Evolutionary conservation across 2,888 invertebrate species (phyloP).

Genomic region (Trachelus troglodyta): DNA sequence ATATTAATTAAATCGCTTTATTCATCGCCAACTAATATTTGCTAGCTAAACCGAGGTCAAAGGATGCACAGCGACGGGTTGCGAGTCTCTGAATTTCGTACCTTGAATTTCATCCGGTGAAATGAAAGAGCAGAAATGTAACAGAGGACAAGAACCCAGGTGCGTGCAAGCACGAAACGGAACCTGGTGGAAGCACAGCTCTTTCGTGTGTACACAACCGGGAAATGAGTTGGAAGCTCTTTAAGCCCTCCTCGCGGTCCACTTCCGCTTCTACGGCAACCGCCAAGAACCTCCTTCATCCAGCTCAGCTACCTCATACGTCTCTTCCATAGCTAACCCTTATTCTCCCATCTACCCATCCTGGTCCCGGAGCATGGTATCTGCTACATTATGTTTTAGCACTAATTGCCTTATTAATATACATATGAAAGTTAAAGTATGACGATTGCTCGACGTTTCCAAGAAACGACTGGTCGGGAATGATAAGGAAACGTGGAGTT

Average conservation of each 20-base stretch:
- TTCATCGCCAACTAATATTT: background rate
- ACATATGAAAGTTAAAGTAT: slow-evolving; percentile 40
- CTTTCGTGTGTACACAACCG: slow-evolving; percentile 18
- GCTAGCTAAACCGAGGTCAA: background rate
- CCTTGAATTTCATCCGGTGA: background rate
- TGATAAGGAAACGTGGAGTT: background rate
- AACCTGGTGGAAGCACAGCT: slow-evolving; percentile 14
- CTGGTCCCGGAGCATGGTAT: background rate
- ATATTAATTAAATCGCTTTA: background rate
- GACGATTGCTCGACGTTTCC: background rate
- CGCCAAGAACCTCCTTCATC: background rate
- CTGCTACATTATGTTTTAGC: slow-evolving; percentile 47
- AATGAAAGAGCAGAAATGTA: background rate
- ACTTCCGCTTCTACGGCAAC: slow-evolving; percentile 3
- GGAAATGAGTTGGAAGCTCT: slow-evolving; percentile 23
- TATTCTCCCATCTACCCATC: background rate
- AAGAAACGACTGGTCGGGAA: background rate
- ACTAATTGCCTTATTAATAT: slow-evolving; percentile 59
- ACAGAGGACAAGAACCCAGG: background rate
- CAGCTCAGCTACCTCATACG: background rate
- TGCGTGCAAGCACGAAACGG: slow-evolving; percentile 6
- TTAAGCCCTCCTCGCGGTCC: slow-evolving; percentile 10
- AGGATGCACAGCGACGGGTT: background rate
- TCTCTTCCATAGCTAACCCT: slow-evolving; percentile 12
- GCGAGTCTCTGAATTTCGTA: background rate